phyloP scores from a whole-genome alignment of 2,888 invertebrate genomes.

The Pogonocherus hispidulus region DNA sequence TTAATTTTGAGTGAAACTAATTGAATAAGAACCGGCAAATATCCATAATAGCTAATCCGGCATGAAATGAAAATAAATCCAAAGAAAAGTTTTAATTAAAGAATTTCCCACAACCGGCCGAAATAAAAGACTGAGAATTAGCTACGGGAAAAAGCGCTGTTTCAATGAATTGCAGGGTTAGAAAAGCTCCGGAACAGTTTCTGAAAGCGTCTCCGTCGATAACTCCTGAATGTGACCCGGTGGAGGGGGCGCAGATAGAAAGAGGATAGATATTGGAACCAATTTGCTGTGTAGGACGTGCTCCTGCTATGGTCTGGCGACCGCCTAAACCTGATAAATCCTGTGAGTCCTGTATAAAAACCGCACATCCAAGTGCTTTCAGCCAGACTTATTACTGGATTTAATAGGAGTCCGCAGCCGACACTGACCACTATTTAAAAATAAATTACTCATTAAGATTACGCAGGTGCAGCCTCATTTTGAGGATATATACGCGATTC shows the following conservation, averaged over 20 bases:
- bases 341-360: constrained; percentile 41
- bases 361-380: constrained; percentile 30
- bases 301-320: constrained; percentile 49
- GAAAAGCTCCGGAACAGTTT: constrained; percentile 5
- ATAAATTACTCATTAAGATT: constrained; percentile 5
- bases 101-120: constrained; percentile 1
- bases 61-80: constrained; percentile 9
- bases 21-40: no score
- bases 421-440: constrained; percentile 3
- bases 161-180: neutral
- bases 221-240: constrained; percentile 17
- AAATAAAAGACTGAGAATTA: constrained; percentile 16
- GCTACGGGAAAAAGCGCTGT: neutral
- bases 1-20: no score
- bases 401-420: constrained; percentile 26
- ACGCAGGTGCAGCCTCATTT: no score
- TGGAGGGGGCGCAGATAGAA: no score
- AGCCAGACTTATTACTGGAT: constrained; percentile 30
- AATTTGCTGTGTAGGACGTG: constrained; percentile 61
- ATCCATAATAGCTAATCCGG: neutral
- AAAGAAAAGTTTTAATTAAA: constrained; percentile 21
- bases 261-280: constrained; percentile 60
- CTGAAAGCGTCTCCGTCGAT: constrained; percentile 16
- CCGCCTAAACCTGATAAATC: constrained; percentile 59
- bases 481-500: no score